Evolutionary conservation across 2,888 invertebrate genomes (phyloP).

Genomic region (Rhingia rostrata): DNA sequence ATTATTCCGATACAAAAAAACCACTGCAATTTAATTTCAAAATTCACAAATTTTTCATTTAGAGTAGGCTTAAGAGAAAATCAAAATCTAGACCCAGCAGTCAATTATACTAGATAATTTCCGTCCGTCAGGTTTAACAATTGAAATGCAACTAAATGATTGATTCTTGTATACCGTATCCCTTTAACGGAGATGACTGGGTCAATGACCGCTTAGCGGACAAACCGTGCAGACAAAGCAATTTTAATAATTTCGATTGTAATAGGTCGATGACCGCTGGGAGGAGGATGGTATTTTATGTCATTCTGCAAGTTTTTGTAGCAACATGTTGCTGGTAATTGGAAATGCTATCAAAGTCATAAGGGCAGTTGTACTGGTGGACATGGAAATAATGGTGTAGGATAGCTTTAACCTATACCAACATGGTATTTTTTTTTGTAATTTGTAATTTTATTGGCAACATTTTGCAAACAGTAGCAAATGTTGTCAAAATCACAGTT

Average conservation of each 20-base stretch:
- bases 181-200: slow-evolving; percentile 44
- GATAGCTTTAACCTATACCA: too few relatives aligned
- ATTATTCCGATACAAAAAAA: not conserved
- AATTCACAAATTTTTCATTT: slow-evolving; percentile 11
- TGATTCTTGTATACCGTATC: slow-evolving; percentile 46
- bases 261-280: slow-evolving; percentile 43
- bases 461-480: too few relatives aligned
- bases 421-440: too few relatives aligned
- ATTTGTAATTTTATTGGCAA: too few relatives aligned
- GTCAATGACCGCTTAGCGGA: slow-evolving; percentile 53
- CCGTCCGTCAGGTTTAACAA: slow-evolving; percentile 67
- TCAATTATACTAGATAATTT: slow-evolving; percentile 68
- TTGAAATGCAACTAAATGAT: slow-evolving; percentile 49
- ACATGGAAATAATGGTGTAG: slow-evolving; percentile 6
- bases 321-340: not conserved
- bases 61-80: not conserved
- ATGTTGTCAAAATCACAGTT: too few relatives aligned
- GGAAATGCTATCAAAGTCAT: slow-evolving; percentile 4
- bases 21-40: too few relatives aligned
- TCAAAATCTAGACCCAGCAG: slow-evolving; percentile 44
- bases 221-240: not conserved
- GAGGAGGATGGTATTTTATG: not conserved
- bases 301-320: not conserved
- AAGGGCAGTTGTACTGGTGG: not conserved
- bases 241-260: not conserved